Evolutionary conservation across 2,797 vertebrate genomes (phyloP).

Genomic region (Oreochromis grahami): DNA sequence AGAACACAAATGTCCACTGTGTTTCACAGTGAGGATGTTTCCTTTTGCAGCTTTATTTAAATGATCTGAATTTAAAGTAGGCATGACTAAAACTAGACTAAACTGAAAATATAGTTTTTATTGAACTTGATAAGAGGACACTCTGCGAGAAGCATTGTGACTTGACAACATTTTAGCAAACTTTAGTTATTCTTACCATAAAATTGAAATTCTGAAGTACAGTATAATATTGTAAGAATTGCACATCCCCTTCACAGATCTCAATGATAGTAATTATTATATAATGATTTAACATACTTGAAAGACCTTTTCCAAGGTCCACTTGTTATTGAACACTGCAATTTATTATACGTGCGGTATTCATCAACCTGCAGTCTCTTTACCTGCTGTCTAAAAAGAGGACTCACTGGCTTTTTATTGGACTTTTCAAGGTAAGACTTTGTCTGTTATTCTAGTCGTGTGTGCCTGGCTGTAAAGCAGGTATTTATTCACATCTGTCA

Average conservation of each 20-base stretch:
- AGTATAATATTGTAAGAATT: background rate
- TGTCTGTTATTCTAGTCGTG: background rate
- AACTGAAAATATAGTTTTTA: background rate
- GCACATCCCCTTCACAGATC: background rate
- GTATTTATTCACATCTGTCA: background rate
- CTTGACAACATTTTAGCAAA: background rate
- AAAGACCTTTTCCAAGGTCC: background rate
- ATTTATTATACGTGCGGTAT: background rate
- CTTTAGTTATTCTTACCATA: background rate
- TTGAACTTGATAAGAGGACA: background rate
- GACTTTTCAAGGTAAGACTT: background rate
- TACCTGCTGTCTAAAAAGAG: background rate
- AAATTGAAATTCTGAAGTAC: background rate
- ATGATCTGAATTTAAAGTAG: background rate
- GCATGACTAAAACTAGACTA: background rate
- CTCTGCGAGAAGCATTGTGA: background rate
- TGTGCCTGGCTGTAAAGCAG: background rate
- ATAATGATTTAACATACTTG: background rate
- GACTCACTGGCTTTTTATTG: background rate
- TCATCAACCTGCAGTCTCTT: background rate
- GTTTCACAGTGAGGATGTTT: background rate
- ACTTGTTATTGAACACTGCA: background rate
- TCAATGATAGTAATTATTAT: background rate
- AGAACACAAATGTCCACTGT: background rate
- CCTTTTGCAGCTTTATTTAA: background rate